These are phyloP conservation scores for Arnoldichthys spilopterus DNA, from an alignment of 2,797 vertebrate species.

Conservation along the genomic window DNA sequence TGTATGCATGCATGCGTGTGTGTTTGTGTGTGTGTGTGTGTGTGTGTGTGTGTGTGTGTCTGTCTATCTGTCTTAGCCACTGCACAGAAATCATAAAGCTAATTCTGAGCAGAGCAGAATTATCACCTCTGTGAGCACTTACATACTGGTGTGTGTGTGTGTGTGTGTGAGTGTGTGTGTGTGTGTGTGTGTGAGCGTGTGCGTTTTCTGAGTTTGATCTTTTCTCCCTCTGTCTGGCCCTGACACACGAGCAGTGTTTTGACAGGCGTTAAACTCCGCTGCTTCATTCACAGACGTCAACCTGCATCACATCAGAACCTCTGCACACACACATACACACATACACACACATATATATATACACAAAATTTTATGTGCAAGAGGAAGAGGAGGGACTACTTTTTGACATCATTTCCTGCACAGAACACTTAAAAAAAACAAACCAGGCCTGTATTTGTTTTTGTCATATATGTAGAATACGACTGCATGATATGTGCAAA, in stretches of 20 bases:
- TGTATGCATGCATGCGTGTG: slow-evolving; percentile 5
- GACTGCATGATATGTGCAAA: too few species aligned
- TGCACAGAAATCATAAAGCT: slow-evolving; percentile 43
- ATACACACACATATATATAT: slow-evolving; percentile 9
- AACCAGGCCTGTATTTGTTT: too few species aligned
- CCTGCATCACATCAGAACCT: slow-evolving; percentile 52
- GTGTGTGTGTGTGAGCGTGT: neutral
- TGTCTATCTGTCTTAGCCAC: slow-evolving; percentile 26
- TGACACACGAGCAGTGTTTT: slow-evolving; percentile 49
- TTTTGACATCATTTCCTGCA: slow-evolving; percentile 41
- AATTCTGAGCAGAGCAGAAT: slow-evolving; percentile 46
- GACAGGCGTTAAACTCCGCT: slow-evolving; percentile 52
- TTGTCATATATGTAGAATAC: too few species aligned
- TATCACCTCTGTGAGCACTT: slow-evolving; percentile 21
- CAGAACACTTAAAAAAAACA: neutral
- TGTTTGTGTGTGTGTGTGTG: too few species aligned
- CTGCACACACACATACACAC: slow-evolving; percentile 23
- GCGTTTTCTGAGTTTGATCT: neutral
- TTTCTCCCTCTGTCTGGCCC: slow-evolving; percentile 38
- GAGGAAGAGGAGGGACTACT: slow-evolving; percentile 32
- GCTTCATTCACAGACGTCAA: slow-evolving; percentile 46
- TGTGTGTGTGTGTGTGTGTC: neutral
- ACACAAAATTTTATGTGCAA: neutral
- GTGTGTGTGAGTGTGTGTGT: neutral
- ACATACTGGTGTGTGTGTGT: neutral